phyloP scores from a whole-genome alignment of 2,113 vertebrate genomes.

The Psittacula cyanocephala region DNA sequence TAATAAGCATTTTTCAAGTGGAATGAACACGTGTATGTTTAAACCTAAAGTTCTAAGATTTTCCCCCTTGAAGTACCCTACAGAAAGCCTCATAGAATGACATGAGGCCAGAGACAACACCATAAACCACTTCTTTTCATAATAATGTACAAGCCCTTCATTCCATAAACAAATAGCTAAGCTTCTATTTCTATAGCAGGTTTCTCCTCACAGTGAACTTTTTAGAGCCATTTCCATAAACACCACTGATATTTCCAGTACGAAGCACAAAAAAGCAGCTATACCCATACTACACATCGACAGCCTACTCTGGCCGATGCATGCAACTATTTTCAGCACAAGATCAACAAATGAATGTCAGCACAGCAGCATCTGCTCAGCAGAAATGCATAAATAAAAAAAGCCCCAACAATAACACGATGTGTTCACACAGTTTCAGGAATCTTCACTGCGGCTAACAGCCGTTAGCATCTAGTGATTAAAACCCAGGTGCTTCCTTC shows the following conservation, averaged over 20 bases:
- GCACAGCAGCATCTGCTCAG: conserved; percentile 34
- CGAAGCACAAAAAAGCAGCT: not conserved
- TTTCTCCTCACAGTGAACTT: not conserved
- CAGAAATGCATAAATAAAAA: conserved; percentile 31
- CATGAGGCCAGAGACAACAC: not conserved
- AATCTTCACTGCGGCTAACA: not conserved
- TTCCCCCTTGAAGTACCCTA: not conserved
- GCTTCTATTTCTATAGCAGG: not conserved
- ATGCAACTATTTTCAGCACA: conserved; percentile 46
- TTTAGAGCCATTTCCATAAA: conserved; percentile 9
- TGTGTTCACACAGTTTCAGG: not conserved
- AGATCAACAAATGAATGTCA: conserved; percentile 42
- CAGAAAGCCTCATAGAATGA: not conserved
- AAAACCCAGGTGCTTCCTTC: conserved; percentile 34
- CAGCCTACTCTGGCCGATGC: not conserved
- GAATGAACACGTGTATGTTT: not conserved
- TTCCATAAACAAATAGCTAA: not conserved
- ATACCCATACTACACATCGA: not conserved
- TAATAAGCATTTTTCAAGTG: not conserved
- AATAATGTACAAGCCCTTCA: not conserved
- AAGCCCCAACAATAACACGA: not conserved
- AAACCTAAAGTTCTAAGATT: not conserved
- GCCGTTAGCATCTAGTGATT: not conserved
- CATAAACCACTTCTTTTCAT: not conserved
- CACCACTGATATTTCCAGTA: not conserved